Percentiles rank a stretch among this genome's conserved stretches.
Conservation (phyloP, 2,888 invertebrate genomes). For the Gymnosoma rotundatum region DNA sequence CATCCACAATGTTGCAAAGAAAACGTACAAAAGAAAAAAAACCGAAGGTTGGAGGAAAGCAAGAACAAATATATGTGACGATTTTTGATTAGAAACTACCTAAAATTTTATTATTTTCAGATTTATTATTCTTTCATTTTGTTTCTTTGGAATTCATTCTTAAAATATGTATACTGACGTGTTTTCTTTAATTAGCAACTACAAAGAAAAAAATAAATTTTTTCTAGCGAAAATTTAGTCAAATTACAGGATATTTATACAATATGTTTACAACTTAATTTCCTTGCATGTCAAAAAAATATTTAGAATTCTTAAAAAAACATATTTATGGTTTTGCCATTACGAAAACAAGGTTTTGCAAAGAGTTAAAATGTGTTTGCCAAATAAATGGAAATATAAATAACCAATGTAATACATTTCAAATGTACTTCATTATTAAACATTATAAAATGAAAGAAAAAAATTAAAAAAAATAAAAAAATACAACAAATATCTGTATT, state of each 20-base stretch:
- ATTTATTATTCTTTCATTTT: no score
- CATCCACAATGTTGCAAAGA: no score
- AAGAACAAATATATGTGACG: no score
- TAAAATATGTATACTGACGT: neutral
- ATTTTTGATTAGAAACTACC: no score
- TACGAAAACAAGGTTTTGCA: slow-evolving; percentile 47
- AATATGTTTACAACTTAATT: slow-evolving; percentile 51
- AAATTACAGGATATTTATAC: slow-evolving; percentile 61
- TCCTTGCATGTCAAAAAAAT: slow-evolving; percentile 59
- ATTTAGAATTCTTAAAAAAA: slow-evolving; percentile 32
- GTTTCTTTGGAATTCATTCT: no score
- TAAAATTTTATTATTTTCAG: no score
- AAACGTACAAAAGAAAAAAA: no score
- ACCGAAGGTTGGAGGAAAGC: no score
- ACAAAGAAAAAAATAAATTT: neutral
- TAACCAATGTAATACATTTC: slow-evolving; percentile 7
- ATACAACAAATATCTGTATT: slow-evolving; percentile 46
- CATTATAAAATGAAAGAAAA: slow-evolving; percentile 50
- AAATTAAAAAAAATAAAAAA: neutral
- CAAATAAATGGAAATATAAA: slow-evolving; percentile 28
- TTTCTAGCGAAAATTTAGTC: neutral
- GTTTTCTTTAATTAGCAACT: neutral
- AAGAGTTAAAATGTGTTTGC: slow-evolving; percentile 65
- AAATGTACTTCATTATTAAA: slow-evolving; percentile 50
- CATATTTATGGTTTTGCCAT: slow-evolving; percentile 23